Percentiles rank a stretch among this genome's conserved stretches.
phyloP scores from a whole-genome alignment of 1,140 invertebrate genomes.

The Latrodectus geometricus region DNA sequence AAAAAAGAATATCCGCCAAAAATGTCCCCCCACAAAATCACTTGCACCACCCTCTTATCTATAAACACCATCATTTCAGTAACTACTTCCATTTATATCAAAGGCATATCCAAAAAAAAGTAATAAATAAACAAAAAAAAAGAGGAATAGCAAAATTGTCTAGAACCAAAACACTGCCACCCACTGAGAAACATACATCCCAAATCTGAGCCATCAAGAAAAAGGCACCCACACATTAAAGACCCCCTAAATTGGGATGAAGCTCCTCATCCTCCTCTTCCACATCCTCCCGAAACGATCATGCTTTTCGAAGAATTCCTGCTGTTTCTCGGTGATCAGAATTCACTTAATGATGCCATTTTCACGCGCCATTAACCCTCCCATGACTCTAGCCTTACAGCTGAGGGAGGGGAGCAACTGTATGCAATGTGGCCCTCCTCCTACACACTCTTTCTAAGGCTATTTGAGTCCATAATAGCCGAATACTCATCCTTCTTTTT shows the following conservation, averaged over 20 bases:
- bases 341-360: slow-evolving; percentile 62
- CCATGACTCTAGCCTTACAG: slow-evolving; percentile 29
- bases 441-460: neutral
- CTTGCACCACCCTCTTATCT: slow-evolving; percentile 19
- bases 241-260: slow-evolving; percentile 54
- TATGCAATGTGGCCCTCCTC: slow-evolving; percentile 21
- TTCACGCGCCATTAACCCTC: slow-evolving; percentile 60
- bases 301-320: slow-evolving; percentile 52
- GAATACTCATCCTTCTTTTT: slow-evolving; percentile 31
- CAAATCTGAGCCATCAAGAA: slow-evolving; percentile 30
- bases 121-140: neutral
- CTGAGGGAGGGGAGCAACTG: neutral
- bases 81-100: slow-evolving; percentile 42
- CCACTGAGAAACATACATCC: slow-evolving; percentile 47
- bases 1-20: neutral
- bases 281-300: slow-evolving; percentile 6
- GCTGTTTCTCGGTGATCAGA: slow-evolving; percentile 53
- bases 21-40: neutral
- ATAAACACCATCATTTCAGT: slow-evolving; percentile 39
- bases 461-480: slow-evolving; percentile 55
- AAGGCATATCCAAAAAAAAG: neutral
- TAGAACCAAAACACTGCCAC: slow-evolving; percentile 52
- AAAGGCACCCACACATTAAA: slow-evolving; percentile 47
- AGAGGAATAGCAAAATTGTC: slow-evolving; percentile 23
- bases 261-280: slow-evolving; percentile 1